A percentile compares a stretch with the other conserved stretches of the same genome.
Conservation (phyloP, 2,797 vertebrate species). For the Alca torda region DNA sequence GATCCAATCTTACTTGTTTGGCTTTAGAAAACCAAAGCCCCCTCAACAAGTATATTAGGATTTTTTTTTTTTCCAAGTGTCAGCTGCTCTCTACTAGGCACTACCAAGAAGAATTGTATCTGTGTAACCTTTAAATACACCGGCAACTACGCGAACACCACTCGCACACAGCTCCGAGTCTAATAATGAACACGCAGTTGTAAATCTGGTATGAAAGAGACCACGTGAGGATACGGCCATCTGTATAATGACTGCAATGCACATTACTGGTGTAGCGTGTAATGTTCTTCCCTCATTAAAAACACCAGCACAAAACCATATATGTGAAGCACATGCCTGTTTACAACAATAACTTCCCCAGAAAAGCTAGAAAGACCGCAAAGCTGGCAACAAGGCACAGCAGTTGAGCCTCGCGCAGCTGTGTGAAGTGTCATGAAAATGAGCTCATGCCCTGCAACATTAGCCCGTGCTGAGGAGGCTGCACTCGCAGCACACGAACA, state of each 20-base stretch:
- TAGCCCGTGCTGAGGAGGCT: accelerated
- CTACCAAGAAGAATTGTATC: background rate
- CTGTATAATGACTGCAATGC: background rate
- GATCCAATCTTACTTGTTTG: background rate
- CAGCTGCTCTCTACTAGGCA: background rate
- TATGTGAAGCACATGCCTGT: slow-evolving; percentile 8
- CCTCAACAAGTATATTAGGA: background rate
- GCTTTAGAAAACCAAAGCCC: background rate
- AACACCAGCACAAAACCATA: background rate
- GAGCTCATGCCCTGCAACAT: background rate
- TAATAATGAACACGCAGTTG: background rate
- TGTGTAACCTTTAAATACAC: background rate
- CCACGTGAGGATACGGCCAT: background rate
- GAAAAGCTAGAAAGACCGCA: background rate
- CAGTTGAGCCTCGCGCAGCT: background rate
- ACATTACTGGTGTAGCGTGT: background rate
- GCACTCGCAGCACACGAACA: accelerated
- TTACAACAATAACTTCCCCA: slow-evolving; percentile 20
- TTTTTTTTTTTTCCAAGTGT: background rate
- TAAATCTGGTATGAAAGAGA: background rate
- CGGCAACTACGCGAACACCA: background rate
- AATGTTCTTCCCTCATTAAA: background rate
- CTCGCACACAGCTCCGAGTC: accelerated
- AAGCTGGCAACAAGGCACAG: background rate
- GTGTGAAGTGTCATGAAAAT: background rate